A percentile compares a stretch with the other conserved stretches of the same genome.
Conservation (phyloP, 2,113 vertebrate genomes). For the Hirundichthys speculiger region DNA sequence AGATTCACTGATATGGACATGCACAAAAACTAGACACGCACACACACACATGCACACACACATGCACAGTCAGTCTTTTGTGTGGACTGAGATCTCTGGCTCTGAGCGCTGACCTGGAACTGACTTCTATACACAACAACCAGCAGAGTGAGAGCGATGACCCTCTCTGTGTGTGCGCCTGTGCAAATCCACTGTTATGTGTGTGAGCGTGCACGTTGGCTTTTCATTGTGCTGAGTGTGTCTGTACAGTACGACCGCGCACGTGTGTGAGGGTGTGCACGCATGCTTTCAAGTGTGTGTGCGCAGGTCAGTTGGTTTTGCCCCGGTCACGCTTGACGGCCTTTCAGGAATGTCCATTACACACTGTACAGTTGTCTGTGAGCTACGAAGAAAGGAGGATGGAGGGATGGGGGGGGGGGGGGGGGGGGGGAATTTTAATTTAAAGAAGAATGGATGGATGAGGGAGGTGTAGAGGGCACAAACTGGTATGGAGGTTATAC, state of each 20-base stretch:
- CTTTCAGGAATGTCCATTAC: conserved; percentile 73
- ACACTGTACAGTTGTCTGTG: conserved; percentile 70
- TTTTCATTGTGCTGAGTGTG: conserved; percentile 31
- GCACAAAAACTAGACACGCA: conserved; percentile 13
- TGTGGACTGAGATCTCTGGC: conserved; percentile 66
- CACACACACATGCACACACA: not conserved
- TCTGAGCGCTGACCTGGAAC: conserved; percentile 75
- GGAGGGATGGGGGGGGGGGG: no score
- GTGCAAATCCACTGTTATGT: conserved; percentile 30
- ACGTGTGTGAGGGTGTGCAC: conserved; percentile 15
- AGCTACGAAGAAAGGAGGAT: conserved; percentile 69
- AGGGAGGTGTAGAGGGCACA: conserved; percentile 6
- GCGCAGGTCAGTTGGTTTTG: conserved; percentile 70
- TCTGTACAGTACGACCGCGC: conserved; percentile 49
- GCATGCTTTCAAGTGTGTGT: conserved; percentile 33
- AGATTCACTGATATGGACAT: conserved; percentile 37
- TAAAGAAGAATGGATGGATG: conserved; percentile 28
- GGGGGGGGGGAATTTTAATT: conserved; percentile 50
- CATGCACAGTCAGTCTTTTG: conserved; percentile 49
- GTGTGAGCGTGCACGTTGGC: conserved; percentile 21
- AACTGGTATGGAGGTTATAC: conserved; percentile 5
- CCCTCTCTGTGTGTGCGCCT: conserved; percentile 52
- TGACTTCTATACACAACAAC: conserved; percentile 77
- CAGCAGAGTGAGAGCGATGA: conserved; percentile 74
- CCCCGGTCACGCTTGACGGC: conserved; percentile 68